These are phyloP conservation scores for Choristoneura fumiferana DNA, from an alignment of 1,140 invertebrate species.

Conservation along the genomic window DNA sequence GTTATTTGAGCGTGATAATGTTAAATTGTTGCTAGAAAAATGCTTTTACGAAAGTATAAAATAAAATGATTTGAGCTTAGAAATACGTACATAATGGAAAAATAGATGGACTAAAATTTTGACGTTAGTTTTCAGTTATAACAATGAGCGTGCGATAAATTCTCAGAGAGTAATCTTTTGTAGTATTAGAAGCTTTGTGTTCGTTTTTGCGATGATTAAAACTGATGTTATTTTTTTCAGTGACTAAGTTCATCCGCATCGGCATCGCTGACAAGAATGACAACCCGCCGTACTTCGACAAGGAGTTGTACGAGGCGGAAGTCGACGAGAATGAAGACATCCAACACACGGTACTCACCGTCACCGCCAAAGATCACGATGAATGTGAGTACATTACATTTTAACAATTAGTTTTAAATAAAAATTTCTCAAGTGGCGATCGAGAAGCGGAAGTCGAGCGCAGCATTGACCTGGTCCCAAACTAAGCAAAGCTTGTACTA, in stretches of 20 bases:
- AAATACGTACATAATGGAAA: neutral
- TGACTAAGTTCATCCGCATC: slow-evolving; percentile 94
- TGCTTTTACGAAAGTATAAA: slow-evolving; percentile 11
- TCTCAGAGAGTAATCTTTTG: too few relatives aligned
- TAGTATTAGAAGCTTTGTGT: too few relatives aligned
- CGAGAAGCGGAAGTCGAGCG: too few relatives aligned
- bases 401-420: too few relatives aligned
- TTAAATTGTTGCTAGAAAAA: slow-evolving; percentile 25
- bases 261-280: slow-evolving; percentile 98
- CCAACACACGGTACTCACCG: slow-evolving; percentile 96
- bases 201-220: slow-evolving; percentile 10
- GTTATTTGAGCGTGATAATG: slow-evolving; percentile 34
- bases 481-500: too few relatives aligned
- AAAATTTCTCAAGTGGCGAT: too few relatives aligned
- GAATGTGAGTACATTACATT: slow-evolving; percentile 90
- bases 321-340: slow-evolving; percentile 99
- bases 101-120: neutral
- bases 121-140: too few relatives aligned
- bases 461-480: too few relatives aligned
- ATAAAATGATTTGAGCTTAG: neutral
- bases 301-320: slow-evolving; percentile 96
- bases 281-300: slow-evolving; percentile 98
- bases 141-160: too few relatives aligned
- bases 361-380: slow-evolving; percentile 98
- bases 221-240: slow-evolving; percentile 74